These are phyloP conservation scores for Tympanuchus pallidicinctus DNA, from an alignment of 2,113 vertebrate genomes.

Conservation along the genomic window DNA sequence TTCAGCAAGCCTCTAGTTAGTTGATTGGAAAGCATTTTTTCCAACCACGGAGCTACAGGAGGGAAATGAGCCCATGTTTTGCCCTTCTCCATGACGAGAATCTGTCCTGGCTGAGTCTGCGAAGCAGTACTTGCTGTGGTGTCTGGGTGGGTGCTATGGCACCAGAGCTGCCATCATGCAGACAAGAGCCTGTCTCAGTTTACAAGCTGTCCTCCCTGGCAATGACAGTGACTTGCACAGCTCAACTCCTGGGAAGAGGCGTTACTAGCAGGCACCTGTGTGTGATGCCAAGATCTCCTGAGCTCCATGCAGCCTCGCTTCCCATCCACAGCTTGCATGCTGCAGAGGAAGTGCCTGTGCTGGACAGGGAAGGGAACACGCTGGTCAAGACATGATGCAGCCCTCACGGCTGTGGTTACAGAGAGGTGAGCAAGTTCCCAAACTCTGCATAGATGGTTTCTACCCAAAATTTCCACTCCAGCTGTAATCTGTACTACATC, in stretches of 20 bases:
- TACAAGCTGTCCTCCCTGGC: background rate
- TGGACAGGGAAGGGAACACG: background rate
- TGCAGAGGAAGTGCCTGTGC: fast-evolving
- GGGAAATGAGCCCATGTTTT: fast-evolving
- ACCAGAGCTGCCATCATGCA: background rate
- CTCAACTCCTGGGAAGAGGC: background rate
- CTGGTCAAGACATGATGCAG: background rate
- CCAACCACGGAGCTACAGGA: background rate
- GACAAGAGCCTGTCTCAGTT: background rate
- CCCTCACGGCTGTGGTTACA: background rate
- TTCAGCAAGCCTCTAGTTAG: conserved; percentile 21
- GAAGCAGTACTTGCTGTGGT: fast-evolving
- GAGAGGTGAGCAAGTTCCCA: background rate
- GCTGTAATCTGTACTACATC: background rate
- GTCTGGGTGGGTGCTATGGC: background rate
- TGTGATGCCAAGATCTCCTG: background rate
- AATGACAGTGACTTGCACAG: background rate
- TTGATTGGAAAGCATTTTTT: conserved; percentile 52
- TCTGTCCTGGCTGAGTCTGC: background rate
- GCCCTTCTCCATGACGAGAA: background rate
- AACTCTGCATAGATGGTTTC: background rate
- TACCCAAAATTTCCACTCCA: conserved; percentile 2
- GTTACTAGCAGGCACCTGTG: conserved; percentile 42
- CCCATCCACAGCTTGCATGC: background rate
- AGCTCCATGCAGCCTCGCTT: background rate